Base-by-base conservation (phyloP, 2,113 vertebrate species). In the Aldabrachelys gigantea region DNA sequence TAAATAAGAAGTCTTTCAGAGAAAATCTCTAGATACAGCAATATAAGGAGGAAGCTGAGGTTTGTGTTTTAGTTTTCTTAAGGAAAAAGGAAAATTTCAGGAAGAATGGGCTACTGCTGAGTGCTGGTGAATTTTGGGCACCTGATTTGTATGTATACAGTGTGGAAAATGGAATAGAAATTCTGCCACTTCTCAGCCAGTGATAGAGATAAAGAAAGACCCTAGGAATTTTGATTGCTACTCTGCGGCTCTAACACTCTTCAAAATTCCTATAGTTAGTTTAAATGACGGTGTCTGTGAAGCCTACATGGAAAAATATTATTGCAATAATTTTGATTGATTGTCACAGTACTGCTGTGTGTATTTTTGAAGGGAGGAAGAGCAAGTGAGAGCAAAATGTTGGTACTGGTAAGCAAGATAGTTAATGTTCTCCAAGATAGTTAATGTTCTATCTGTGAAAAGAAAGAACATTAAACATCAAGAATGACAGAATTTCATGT, bases 401-500 rank as follows among this genome's bases (percentile, higher is more conserved):
- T 83, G 59, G 84, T 92, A 85, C 88, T 47, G 47, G 10, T 49
- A 49, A 10, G 10, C 27, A 76, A 89, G 88, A 25, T 85, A 92
- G 95, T 96, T 96, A 88, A 93, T 95, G 95, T 75, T 85, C 31
- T 90, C 44, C 27, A 76, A 89, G 88, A 25, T 85, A 92, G 95
- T 96, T 96, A 88, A 93, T 95, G 95, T 79, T 85, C 27, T 90
- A 92, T 86, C 89, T 94, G 56, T 82, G 89, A 54, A 47, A 19
- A 95, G 84, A 93, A 91, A 50, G 57, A 85, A 95, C 89, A 91
- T 41, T 76, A 94, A 94, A 52, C 54, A 35, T 92, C 1, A 0
- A 22, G 92, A 81, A 69, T 84, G 25, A 78, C 22, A 72, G 75
- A 78, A 44, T 44, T 95, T 88, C 91, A 93, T 69, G 84, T 94